phyloP scores from a whole-genome alignment of 2,797 vertebrate species.

The Thripadectes ignobilis region DNA sequence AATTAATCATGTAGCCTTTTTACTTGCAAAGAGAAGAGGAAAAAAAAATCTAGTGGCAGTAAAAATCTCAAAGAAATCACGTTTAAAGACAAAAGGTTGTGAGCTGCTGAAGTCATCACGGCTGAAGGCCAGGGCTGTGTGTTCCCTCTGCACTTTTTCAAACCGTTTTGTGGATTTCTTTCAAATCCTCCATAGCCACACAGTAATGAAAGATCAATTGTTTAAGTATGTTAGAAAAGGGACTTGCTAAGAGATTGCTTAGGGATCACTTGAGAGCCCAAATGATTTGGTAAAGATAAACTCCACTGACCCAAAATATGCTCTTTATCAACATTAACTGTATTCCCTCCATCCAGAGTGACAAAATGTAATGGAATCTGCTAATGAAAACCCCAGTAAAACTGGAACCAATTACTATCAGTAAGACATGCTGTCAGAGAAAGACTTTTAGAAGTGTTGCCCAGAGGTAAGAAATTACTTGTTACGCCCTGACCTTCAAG shows the following conservation, averaged over 20 bases:
- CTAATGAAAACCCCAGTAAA: neutral
- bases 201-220: neutral
- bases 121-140: neutral
- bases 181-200: neutral
- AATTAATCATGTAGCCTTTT: neutral
- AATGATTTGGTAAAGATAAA: neutral
- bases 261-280: neutral
- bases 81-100: neutral
- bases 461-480: neutral
- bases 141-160: neutral
- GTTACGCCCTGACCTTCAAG: neutral
- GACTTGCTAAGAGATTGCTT: neutral
- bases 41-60: neutral
- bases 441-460: neutral
- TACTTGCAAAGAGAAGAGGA: neutral
- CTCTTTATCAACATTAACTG: neutral
- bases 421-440: neutral
- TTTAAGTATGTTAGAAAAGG: neutral
- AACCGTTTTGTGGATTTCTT: neutral
- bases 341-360: neutral
- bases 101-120: neutral
- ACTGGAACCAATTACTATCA: neutral
- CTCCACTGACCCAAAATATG: fast-evolving
- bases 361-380: neutral
- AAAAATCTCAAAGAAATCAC: neutral